Conservation (phyloP, 2,113 vertebrate species). For the Channa argus region DNA sequence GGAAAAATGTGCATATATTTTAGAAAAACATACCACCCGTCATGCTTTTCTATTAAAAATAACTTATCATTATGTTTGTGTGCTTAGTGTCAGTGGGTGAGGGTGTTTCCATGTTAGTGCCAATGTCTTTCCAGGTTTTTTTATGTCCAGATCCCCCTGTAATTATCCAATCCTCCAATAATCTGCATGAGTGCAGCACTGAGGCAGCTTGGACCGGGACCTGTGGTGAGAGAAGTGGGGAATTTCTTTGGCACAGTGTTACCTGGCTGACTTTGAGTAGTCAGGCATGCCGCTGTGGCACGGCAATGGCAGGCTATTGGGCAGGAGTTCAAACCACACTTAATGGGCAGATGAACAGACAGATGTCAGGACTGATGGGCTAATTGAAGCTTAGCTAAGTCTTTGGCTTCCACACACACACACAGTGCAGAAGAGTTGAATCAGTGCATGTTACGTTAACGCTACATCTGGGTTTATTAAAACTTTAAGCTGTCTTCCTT, state of each 20-base stretch:
- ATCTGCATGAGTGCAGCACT: conserved; percentile 7
- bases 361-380: conserved; percentile 43
- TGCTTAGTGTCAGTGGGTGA: conserved; percentile 17
- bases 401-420: conserved; percentile 26
- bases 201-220: conserved; percentile 44
- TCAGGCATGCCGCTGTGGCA: conserved; percentile 33
- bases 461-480: not conserved
- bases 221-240: conserved; percentile 26
- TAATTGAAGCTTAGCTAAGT: conserved; percentile 43
- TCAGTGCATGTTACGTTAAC: conserved; percentile 1
- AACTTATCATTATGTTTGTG: not conserved
- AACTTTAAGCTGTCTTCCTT: not conserved
- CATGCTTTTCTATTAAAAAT: not conserved
- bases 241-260: conserved; percentile 67
- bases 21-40: not conserved
- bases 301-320: conserved; percentile 36
- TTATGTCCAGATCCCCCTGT: conserved; percentile 27
- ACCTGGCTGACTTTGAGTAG: conserved; percentile 56
- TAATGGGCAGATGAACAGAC: conserved; percentile 33
- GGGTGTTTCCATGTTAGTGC: conserved; percentile 5
- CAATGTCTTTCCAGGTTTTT: conserved; percentile 25
- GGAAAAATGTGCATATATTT: not conserved
- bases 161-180: conserved; percentile 59
- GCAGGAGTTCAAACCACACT: conserved; percentile 50
- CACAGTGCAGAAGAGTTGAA: not conserved